These are phyloP conservation scores for Empis stercorea DNA, from an alignment of 2,888 invertebrate species.

Conservation along the genomic window DNA sequence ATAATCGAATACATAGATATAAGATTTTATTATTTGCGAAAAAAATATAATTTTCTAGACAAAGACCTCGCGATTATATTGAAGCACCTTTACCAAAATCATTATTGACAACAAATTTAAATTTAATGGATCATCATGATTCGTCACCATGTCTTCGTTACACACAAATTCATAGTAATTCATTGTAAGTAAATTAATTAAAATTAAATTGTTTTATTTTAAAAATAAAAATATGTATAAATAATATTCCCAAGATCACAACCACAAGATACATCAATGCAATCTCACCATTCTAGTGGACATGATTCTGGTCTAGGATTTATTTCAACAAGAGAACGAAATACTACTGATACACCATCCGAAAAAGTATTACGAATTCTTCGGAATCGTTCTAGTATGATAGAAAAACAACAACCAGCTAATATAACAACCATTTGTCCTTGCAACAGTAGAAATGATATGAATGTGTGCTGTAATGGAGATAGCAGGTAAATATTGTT, in stretches of 20 bases:
- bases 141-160: constrained; percentile 37
- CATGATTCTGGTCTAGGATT: constrained; percentile 46
- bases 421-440: constrained; percentile 7
- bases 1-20: no score
- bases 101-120: constrained; percentile 25
- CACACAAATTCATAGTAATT: constrained; percentile 36
- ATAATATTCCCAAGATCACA: constrained; percentile 26
- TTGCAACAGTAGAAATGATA: constrained; percentile 7
- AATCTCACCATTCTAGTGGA: constrained; percentile 69
- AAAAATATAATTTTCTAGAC: constrained; percentile 16
- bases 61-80: constrained; percentile 33
- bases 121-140: constrained; percentile 13
- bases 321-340: neutral
- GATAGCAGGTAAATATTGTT: constrained; percentile 12
- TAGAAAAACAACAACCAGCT: neutral
- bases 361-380: constrained; percentile 10
- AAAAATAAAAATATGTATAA: neutral
- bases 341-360: constrained; percentile 11
- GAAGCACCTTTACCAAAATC: constrained; percentile 37
- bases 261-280: constrained; percentile 57
- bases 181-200: constrained; percentile 8
- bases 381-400: constrained; percentile 7
- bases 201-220: neutral
- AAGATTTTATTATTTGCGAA: no score
- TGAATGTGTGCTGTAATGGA: constrained; percentile 9